Evolutionary conservation across 2,888 invertebrate genomes (phyloP).

Genomic region (Creontiades dilutus): DNA sequence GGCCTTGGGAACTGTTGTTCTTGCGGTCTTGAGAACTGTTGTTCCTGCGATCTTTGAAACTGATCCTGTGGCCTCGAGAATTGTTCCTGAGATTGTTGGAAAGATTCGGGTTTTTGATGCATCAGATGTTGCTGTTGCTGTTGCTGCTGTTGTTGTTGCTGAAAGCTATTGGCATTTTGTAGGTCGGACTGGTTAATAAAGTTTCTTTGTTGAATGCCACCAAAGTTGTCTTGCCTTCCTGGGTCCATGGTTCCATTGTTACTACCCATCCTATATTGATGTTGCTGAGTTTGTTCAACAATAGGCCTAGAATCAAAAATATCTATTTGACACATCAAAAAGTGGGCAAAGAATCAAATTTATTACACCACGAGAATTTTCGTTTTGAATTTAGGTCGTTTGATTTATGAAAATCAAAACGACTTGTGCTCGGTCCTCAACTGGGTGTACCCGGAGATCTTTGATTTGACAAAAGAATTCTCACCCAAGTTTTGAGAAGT

Average conservation of each 20-base stretch:
- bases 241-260: constrained; percentile 54
- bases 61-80: constrained; percentile 26
- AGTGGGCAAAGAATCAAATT: too few relatives aligned
- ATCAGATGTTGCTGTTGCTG: constrained; percentile 53
- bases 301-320: constrained; percentile 33
- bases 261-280: constrained; percentile 46
- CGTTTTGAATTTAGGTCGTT: too few relatives aligned
- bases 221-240: constrained; percentile 56
- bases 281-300: constrained; percentile 48
- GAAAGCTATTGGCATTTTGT: constrained; percentile 63
- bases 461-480: too few relatives aligned
- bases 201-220: constrained; percentile 59
- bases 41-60: constrained; percentile 58
- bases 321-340: too few relatives aligned
- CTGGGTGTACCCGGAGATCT: too few relatives aligned
- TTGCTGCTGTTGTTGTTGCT: constrained; percentile 60
- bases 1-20: constrained; percentile 51
- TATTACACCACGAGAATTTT: too few relatives aligned
- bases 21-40: constrained; percentile 62
- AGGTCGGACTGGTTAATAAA: constrained; percentile 67
- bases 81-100: constrained; percentile 63
- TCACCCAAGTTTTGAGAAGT: too few relatives aligned
- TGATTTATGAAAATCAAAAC: too few relatives aligned
- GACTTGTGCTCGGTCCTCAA: too few relatives aligned
- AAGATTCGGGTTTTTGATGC: constrained; percentile 58